These are phyloP conservation scores for Albula glossodonta DNA, from an alignment of 2,113 vertebrate genomes.

Conservation along the genomic window DNA sequence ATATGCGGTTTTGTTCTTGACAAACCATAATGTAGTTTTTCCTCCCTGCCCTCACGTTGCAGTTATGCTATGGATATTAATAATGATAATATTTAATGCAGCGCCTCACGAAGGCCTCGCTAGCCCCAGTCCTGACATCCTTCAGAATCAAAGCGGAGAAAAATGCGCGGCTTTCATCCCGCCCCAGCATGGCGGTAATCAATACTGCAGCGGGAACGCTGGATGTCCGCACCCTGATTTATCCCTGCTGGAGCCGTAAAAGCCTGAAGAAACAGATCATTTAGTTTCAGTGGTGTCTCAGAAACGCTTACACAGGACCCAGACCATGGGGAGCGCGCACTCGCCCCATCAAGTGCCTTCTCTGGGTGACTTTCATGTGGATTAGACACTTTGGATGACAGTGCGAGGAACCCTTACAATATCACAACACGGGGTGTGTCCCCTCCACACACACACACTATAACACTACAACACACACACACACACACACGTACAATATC, in stretches of 20 bases:
- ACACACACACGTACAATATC: no score
- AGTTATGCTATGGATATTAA: no score
- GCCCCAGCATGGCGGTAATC: neutral
- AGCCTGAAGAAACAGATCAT: constrained; percentile 2
- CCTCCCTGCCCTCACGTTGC: no score
- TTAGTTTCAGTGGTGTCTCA: constrained; percentile 5
- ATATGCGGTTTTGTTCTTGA: no score
- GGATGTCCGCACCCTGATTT: neutral
- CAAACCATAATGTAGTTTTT: no score
- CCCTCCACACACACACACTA: no score
- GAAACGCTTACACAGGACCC: constrained; percentile 13
- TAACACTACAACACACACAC: no score
- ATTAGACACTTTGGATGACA: neutral
- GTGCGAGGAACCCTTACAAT: neutral
- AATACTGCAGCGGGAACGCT: neutral
- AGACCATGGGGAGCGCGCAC: neutral
- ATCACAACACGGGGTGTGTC: neutral
- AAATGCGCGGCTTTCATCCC: neutral
- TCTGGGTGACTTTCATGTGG: neutral
- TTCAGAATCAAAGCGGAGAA: neutral
- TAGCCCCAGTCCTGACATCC: no score
- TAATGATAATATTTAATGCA: no score
- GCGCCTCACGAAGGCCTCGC: no score
- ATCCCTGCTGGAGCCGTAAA: neutral
- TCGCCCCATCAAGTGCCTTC: neutral